Base-by-base conservation (phyloP, 2,797 vertebrate species). In the Lepilemur ruficaudatus region DNA sequence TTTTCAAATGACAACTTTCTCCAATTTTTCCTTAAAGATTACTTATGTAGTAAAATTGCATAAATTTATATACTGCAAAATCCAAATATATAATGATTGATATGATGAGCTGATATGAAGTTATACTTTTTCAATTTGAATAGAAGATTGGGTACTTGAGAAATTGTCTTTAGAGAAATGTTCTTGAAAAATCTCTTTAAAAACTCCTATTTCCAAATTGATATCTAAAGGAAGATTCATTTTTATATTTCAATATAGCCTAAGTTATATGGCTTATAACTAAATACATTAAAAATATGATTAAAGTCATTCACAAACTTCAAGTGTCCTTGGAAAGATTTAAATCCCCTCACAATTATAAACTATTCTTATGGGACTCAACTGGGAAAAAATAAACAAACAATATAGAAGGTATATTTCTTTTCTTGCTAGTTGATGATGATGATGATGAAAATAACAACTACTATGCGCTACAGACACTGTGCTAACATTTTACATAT, bases 401-500 rank as follows among this genome's bases (percentile, higher is more conserved):
- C 1, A 9, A 2, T 9, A 35, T 1, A 12, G 9, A 52, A 30
- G 22, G 1, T 2, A 9, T 14, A 35, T 15, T 46, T 20, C 7
- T 22, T 22, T 18, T 50, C 9, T 15, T 28, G 23, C 17, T 35
- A 10, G 7, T 23, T 18, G 9, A 5, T 7, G 28, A 67, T 14
- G 30, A 38, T 5, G 15, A 57, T 9, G 52, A 18, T 41, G 20
- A 52, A 57, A 12, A 35, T 1, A 10, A 14, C 0, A 7, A 55
- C 18, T 0, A 23, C 23, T 22, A 7, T 1, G 4, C 8, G 10
- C 32, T 32, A 38, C 38, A 28, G 22, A 43, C 17, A 28, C 1
- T 0, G 7, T 25, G 41, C 46, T 72, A 2, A 10, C 5, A 12
- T 8, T 23, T 43, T 0, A 61, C 0, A 1, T 17, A 18, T 76